Evolutionary conservation across 2,797 vertebrate genomes (phyloP), one percentile per base, ranked within the genome.

Genomic region (Chaenodraco wilsoni): DNA sequence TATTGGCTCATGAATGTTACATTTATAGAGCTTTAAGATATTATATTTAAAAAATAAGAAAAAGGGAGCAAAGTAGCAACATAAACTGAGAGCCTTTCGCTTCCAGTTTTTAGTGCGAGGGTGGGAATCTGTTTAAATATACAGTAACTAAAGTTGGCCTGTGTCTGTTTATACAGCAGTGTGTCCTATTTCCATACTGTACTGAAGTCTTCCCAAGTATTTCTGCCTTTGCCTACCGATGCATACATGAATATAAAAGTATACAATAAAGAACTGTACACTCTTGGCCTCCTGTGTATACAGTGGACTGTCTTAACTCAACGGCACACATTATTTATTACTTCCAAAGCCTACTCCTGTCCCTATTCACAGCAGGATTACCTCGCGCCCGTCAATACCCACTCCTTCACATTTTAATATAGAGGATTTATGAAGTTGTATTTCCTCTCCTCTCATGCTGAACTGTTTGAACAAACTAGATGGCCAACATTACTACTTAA

Each of bases 391-490:
- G 33, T 88, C 78, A 82, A 84, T 87, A 83, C 62, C 64, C 54
- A 46, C 76, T 68, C 75, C 66, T 83, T 85, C 77, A 67, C 19
- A 16, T 85, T 85, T 91, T 90, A 86, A 90, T 91, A 89, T 87
- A 62, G 76, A 76, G 84, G 88, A 89, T 92, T 89, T 84, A 81
- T 86, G 69, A 86, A 87, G 83, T 76, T 44, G 69, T 70, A 72
- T 78, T 77, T 84, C 31, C 44, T 64, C 61, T 73, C 45, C 59
- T 83, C 70, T 17, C 54, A 76, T 69, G 63, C 84, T 71, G 66
- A 86, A 80, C 67, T 83, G 83, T 87, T 90, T 88, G 76, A 87
- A 88, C 78, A 83, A 84, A 86, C 48, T 69, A 72, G 74, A 83
- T 78, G 74, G 74, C 40, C 49, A 5, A 69, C 79, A 67, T 37